Conservation (phyloP, 2,113 vertebrate species). For the Alligator mississippiensis region DNA sequence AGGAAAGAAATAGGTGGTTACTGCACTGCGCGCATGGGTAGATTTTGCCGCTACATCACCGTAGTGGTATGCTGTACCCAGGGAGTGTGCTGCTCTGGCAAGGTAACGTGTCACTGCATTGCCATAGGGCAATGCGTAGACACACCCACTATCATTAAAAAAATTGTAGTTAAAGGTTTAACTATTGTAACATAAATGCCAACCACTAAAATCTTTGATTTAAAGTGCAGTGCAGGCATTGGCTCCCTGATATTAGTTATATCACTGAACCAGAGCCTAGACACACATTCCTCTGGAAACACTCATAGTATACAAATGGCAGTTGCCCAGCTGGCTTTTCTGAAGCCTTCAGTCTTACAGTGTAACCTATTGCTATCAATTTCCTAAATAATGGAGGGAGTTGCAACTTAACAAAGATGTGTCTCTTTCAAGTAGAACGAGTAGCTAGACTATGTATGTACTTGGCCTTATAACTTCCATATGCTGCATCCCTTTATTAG, state of each 20-base stretch:
- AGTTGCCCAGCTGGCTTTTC: background rate
- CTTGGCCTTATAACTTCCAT: background rate
- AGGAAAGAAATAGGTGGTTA: too few species aligned
- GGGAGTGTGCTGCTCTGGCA: too few species aligned
- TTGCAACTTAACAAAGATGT: rapidly evolving
- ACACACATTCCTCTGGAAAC: rapidly evolving
- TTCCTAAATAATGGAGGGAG: rapidly evolving
- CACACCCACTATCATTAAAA: background rate
- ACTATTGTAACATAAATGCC: rapidly evolving
- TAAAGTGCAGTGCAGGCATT: rapidly evolving
- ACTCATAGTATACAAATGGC: rapidly evolving
- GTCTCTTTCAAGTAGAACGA: background rate
- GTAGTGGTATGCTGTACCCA: too few species aligned
- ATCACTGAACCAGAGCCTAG: background rate
- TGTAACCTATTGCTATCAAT: rapidly evolving
- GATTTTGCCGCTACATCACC: too few species aligned
- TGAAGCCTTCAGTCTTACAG: background rate
- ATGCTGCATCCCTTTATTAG: background rate
- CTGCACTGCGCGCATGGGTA: too few species aligned
- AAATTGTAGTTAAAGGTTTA: background rate
- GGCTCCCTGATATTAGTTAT: rapidly evolving
- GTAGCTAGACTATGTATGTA: background rate
- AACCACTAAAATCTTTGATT: background rate
- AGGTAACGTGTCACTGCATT: background rate
- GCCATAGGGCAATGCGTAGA: rapidly evolving